phyloP scores from a whole-genome alignment of 2,797 vertebrate genomes.

The Philypnodon macrostomus region DNA sequence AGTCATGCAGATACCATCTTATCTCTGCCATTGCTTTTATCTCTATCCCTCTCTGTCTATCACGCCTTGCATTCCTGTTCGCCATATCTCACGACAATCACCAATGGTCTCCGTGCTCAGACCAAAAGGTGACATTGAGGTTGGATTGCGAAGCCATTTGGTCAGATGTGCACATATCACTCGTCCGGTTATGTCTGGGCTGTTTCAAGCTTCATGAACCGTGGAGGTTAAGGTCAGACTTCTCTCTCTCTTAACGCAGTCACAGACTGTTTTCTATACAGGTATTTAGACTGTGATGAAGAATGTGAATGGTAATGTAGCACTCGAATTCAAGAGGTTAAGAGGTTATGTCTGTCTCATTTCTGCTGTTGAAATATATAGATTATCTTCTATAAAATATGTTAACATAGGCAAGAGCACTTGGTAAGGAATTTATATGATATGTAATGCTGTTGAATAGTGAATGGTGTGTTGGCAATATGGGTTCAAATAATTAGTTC shows the following conservation, averaged over 20 bases:
- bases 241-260: constrained; percentile 6
- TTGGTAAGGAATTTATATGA: constrained; percentile 7
- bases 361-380: constrained; percentile 2
- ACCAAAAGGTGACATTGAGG: constrained; percentile 37
- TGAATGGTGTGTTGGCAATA: too few relatives aligned
- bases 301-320: constrained; percentile 22
- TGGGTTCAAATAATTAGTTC: too few relatives aligned
- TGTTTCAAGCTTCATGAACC: constrained; percentile 13
- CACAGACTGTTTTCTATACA: constrained; percentile 28
- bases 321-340: constrained; percentile 22
- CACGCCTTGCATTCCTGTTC: constrained; percentile 15
- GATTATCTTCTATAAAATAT: constrained; percentile 22
- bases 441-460: constrained; percentile 11
- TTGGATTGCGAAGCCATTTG: constrained; percentile 17
- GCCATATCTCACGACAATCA: constrained; percentile 45
- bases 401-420: constrained; percentile 6
- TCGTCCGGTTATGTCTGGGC: constrained; percentile 2
- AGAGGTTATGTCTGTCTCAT: constrained; percentile 26
- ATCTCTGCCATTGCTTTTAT: constrained; percentile 36
- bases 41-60: constrained; percentile 11
- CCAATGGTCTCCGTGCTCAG: constrained; percentile 25
- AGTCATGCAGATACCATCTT: constrained; percentile 19
- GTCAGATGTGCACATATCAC: constrained; percentile 23
- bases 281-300: constrained; percentile 11
- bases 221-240: constrained; percentile 38